Percentiles rank a stretch among this genome's conserved stretches.
These are phyloP conservation scores for Hephaestus fuliginosus DNA, from an alignment of 2,797 vertebrate genomes.

Conservation along the genomic window DNA sequence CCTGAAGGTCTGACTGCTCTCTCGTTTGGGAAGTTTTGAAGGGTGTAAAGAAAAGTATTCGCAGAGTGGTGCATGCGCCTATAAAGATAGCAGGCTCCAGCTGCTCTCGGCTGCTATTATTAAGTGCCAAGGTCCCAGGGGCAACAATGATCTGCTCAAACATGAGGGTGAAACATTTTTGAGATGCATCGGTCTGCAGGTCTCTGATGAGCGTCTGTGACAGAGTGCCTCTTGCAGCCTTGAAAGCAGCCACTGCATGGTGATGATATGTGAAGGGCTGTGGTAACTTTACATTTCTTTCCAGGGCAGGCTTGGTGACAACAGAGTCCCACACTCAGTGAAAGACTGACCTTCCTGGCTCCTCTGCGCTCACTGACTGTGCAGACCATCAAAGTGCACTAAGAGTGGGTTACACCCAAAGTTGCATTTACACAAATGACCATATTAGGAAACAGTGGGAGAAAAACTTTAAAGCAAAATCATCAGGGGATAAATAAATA, in stretches of 20 bases:
- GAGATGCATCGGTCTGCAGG: slow-evolving; percentile 13
- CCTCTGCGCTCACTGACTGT: not conserved
- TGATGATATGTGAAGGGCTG: not conserved
- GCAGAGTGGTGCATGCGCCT: not conserved
- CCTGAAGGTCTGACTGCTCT: not conserved
- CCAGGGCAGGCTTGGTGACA: not conserved
- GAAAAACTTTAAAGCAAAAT: not conserved
- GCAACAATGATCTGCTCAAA: slow-evolving; percentile 30
- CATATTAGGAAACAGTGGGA: not conserved
- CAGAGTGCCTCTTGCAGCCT: not conserved
- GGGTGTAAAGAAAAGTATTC: slow-evolving; percentile 26
- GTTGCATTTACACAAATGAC: not conserved
- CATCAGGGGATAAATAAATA: not conserved
- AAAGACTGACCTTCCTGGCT: not conserved
- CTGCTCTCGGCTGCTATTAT: slow-evolving; percentile 60
- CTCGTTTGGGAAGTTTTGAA: slow-evolving; percentile 9
- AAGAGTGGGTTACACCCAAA: not conserved
- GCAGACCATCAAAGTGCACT: not conserved
- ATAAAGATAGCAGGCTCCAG: slow-evolving; percentile 55
- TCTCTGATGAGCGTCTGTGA: not conserved
- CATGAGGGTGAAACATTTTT: slow-evolving; percentile 39
- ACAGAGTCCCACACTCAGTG: not conserved
- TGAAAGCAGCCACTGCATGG: not conserved
- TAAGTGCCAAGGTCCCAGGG: slow-evolving; percentile 24
- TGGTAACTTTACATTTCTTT: not conserved